Evolutionary conservation across 2,113 vertebrate genomes (phyloP), one percentile per base, ranked within the genome.

Genomic region (Actenoides lindsayi): DNA sequence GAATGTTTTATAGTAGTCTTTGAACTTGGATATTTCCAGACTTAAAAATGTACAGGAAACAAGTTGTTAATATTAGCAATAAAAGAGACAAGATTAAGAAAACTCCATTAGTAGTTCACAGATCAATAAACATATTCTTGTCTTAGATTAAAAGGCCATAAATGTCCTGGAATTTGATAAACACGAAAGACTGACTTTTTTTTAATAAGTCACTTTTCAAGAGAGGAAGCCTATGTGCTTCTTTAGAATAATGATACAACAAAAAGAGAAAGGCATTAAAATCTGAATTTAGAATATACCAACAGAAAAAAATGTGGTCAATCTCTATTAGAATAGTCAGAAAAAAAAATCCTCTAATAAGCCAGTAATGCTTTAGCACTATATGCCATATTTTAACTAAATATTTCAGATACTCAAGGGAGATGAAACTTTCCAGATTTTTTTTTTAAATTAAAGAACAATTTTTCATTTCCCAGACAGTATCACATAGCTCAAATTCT

Each of bases 21-120:
- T 77, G 60, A 67, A 69, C 19, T 27, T 51, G 3, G 46, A 46
- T 27, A 54, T 44, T 88, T 86, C 71, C 68, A 71, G 60, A 84
- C 37, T 88, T 60, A 48, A 81, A 88, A 88, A 60, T 11, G 5
- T 46, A 77, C 30, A 57, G 41, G 44, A 93, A 93, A 82, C 27
- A 73, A 82, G 42, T 74, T 54, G 28, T 63, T 90, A 90, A 84
- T n/a, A 46, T 10, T 42, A 78, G 64, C 37, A 89, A 90, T 51
- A 84, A 86, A 87, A 87, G 84, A 65, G 65, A 27, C 17, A 83
- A 93, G 23, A 92, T 83, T 76, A 88, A 86, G 41, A 76, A 90
- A 95, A 88, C 5, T 6, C 9, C 13, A 76, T 64, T 70, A 91
- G 30, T 27, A 54, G 13, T 83, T 92, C 64, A 89, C 21, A 90